Conservation (phyloP, 2,113 vertebrate genomes). For the Pithys albifrons region DNA sequence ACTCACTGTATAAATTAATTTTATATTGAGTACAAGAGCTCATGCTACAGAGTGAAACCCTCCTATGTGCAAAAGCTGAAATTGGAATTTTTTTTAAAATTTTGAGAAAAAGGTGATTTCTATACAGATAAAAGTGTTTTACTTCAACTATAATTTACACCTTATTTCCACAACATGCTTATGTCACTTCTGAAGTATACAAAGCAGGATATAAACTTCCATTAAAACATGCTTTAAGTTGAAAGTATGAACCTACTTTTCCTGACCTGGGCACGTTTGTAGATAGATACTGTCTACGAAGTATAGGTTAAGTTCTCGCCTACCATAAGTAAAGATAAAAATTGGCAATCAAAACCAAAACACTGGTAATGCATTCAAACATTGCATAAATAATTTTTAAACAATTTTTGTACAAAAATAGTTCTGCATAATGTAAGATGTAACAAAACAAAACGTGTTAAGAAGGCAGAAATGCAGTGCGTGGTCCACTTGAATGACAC, state of each 20-base stretch:
- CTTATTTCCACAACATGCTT: slow-evolving; percentile 77
- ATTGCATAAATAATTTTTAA: slow-evolving; percentile 92
- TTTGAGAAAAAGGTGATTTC: slow-evolving; percentile 72
- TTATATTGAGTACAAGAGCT: slow-evolving; percentile 72
- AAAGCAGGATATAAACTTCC: slow-evolving; percentile 74
- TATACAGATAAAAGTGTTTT: slow-evolving; percentile 72
- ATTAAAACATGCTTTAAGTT: slow-evolving; percentile 78
- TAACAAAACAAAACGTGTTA: slow-evolving; percentile 85
- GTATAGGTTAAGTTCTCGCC: slow-evolving; percentile 75
- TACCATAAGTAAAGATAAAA: slow-evolving; percentile 77
- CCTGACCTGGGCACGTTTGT: slow-evolving; percentile 71
- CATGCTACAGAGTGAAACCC: slow-evolving; percentile 75
- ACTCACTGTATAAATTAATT: slow-evolving; percentile 74
- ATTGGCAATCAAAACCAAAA: slow-evolving; percentile 79
- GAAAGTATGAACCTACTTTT: slow-evolving; percentile 71
- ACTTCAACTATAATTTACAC: slow-evolving; percentile 75
- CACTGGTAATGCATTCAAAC: slow-evolving; percentile 87
- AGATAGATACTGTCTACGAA: slow-evolving; percentile 71
- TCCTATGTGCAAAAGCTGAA: slow-evolving; percentile 76
- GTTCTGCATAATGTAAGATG: slow-evolving; percentile 89
- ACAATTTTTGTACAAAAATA: slow-evolving; percentile 99
- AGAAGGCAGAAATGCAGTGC: slow-evolving; percentile 79
- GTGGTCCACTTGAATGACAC: slow-evolving; percentile 73
- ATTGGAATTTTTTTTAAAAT: slow-evolving; percentile 63
- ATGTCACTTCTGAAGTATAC: slow-evolving; percentile 72